phyloP scores from a whole-genome alignment of 2,888 invertebrate genomes.

The Euzophera pinguis region DNA sequence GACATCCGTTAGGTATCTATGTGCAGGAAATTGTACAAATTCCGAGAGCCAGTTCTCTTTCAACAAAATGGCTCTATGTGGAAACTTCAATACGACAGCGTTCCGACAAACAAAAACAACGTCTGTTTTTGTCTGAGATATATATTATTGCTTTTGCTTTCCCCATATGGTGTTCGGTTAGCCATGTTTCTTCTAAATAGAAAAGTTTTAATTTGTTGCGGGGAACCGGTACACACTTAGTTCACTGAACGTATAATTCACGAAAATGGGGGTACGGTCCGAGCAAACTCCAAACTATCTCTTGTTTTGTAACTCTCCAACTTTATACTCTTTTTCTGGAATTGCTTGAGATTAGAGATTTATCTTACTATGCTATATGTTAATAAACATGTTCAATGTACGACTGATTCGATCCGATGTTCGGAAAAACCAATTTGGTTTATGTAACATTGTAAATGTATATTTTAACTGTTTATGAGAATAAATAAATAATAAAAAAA shows the following conservation, averaged over 20 bases:
- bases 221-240: constrained; percentile 25
- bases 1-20: no score
- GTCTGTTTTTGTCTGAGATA: constrained; percentile 38
- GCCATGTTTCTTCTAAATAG: constrained; percentile 54
- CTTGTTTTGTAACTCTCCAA: constrained; percentile 37
- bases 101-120: constrained; percentile 45
- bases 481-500: no score
- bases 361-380: no score
- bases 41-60: background rate
- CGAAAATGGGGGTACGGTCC: constrained; percentile 17
- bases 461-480: no score
- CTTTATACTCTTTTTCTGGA: constrained; percentile 29
- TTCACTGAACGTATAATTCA: constrained; percentile 9
- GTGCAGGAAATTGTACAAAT: no score
- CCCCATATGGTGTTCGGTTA: constrained; percentile 37
- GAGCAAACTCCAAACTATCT: constrained; percentile 29
- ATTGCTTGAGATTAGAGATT: no score
- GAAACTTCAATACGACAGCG: constrained; percentile 24
- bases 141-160: constrained; percentile 39
- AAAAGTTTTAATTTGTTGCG: constrained; percentile 64
- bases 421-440: no score
- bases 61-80: background rate
- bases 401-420: no score
- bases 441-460: no score
- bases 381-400: no score